Percentiles rank a stretch among this genome's conserved stretches.
These are phyloP conservation scores for Loris lydekkerianus DNA, from an alignment of 2,797 vertebrate genomes.

Conservation along the genomic window DNA sequence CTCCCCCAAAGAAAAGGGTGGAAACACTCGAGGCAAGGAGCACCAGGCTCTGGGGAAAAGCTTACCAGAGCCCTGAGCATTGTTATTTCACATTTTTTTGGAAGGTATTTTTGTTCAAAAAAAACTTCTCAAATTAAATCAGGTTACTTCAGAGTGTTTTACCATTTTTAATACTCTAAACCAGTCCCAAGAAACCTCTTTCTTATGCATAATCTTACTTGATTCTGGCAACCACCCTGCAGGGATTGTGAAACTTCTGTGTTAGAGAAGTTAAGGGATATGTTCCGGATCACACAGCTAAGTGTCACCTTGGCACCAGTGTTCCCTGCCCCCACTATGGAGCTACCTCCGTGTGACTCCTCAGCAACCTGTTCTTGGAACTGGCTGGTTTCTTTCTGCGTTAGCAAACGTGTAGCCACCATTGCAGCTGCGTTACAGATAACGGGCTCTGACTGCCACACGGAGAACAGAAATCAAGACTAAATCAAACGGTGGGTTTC, in stretches of 20 bases:
- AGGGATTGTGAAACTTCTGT: background rate
- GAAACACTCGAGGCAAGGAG: background rate
- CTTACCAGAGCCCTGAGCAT: background rate
- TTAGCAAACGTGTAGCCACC: background rate
- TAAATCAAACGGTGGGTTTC: background rate
- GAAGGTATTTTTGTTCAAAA: background rate
- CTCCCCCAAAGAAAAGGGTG: background rate
- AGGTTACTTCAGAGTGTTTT: background rate
- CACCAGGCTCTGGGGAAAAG: background rate
- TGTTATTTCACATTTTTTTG: background rate
- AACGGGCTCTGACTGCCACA: background rate
- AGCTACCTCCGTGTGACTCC: no score
- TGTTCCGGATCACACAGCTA: background rate
- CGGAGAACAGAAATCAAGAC: background rate
- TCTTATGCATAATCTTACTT: background rate
- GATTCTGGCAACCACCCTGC: background rate
- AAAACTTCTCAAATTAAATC: background rate
- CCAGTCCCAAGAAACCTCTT: background rate
- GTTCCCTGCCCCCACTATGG: background rate
- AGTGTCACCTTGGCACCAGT: background rate
- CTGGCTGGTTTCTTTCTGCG: background rate
- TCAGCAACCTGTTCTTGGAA: background rate
- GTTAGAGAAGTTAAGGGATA: background rate
- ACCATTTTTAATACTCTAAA: background rate
- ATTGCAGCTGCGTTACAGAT: constrained; percentile 22